Evolutionary conservation across 2,888 invertebrate species (phyloP), one percentile per base, ranked within the genome.

Genomic region (Byasa hedistus): DNA sequence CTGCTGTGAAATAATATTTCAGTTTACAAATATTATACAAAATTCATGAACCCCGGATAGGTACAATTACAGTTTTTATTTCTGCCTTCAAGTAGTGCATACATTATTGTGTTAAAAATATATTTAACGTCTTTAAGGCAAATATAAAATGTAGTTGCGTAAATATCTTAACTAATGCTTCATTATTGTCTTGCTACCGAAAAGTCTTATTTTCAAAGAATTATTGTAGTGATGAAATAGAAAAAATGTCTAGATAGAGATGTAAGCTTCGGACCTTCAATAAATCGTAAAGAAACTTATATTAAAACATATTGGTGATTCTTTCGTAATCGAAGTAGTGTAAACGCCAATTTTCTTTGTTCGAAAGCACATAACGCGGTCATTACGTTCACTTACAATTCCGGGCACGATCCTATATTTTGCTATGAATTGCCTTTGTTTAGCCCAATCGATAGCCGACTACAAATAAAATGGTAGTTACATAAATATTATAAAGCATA

Each of bases 321-420:
- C 57, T 48, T 63, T 44, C 32, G 27, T 57, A 27, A 51, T 57
- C 36, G 8, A 36, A 64, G 58, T 54, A n/a, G 58, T 58, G 24
- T 58, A 17, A 32, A 58, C 19, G 52, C 21, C 58, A 58, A 58
- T 64, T 58, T 48, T n/a, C 52, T 39, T 58, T 58, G 58, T 64
- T 54, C 58, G n/a, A 58, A 58, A 57, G 39, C 64, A 64, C 64
- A 52, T 64, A 22, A 64, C 54, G 54, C 39, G 39, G 23, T 58
- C 52, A 64, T 64, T 64, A 64, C 52, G 58, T 64, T 17, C 15
- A 23, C 24, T 64, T 58, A 64, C 52, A 23, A 64, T 64, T 52
- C 64, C n/a, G 17, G 24, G 64, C 64, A 64, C 58, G 64, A n/a
- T 52, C 64, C 54, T 54, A 58, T 64, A 64, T 58, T 64, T 61